A percentile compares a stretch with the other conserved stretches of the same genome.
phyloP scores from a whole-genome alignment of 2,888 invertebrate genomes.

The Nyleta sp. region DNA sequence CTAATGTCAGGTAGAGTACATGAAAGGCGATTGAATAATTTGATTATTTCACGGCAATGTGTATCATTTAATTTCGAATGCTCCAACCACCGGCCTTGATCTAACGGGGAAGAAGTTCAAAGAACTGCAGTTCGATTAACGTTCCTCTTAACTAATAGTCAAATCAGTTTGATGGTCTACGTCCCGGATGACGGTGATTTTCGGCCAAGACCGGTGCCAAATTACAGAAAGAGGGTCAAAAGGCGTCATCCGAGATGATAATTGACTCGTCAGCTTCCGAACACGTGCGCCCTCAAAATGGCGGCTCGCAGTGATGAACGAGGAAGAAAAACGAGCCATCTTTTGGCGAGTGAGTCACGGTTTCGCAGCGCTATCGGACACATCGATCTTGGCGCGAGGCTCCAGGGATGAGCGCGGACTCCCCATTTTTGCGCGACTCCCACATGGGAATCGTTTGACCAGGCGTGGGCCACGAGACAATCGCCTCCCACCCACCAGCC shows the following conservation, averaged over 20 bases:
- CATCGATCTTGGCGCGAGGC: slow-evolving; percentile 43
- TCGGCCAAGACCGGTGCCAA: slow-evolving; percentile 35
- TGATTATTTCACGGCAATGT: slow-evolving; percentile 41
- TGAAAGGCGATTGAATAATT: slow-evolving; percentile 50
- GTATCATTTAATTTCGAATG: slow-evolving; percentile 32
- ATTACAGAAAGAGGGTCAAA: slow-evolving; percentile 38
- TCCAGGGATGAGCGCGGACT: slow-evolving; percentile 44
- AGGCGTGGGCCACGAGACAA: slow-evolving; percentile 80
- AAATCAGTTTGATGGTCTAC: not conserved
- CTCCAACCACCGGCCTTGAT: not conserved
- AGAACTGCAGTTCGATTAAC: slow-evolving; percentile 1
- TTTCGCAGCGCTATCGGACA: slow-evolving; percentile 51
- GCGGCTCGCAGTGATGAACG: slow-evolving; percentile 25
- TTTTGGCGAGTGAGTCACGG: slow-evolving; percentile 64
- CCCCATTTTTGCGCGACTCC: slow-evolving; percentile 69
- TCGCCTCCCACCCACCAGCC: slow-evolving; percentile 80
- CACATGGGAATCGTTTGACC: slow-evolving; percentile 68
- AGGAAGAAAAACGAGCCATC: slow-evolving; percentile 37
- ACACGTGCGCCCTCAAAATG: slow-evolving; percentile 59
- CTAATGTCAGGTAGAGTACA: slow-evolving; percentile 43
- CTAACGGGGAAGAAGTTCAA: not conserved
- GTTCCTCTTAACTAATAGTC: slow-evolving; percentile 1
- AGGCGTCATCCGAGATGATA: slow-evolving; percentile 50
- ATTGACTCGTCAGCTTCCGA: slow-evolving; percentile 62
- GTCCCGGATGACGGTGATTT: slow-evolving; percentile 36